Conservation (phyloP, 2,888 invertebrate genomes). For the Tenthredo distinguenda region DNA sequence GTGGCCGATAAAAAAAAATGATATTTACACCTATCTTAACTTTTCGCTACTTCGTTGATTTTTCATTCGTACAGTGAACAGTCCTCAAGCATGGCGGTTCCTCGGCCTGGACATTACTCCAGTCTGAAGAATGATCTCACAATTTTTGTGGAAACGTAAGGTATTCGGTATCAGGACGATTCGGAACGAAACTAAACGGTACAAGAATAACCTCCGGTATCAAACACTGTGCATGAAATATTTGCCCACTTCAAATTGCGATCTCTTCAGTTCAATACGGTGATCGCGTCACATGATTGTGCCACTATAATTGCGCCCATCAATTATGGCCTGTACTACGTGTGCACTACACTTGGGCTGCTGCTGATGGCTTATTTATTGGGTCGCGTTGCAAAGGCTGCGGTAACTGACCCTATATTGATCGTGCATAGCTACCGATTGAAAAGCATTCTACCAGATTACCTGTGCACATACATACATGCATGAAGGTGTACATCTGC, state of each 20-base stretch:
- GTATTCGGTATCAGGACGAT: neutral
- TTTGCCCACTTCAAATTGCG: neutral
- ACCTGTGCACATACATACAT: neutral
- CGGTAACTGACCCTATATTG: slow-evolving; percentile 42
- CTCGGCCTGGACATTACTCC: neutral
- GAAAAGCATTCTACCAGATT: slow-evolving; percentile 14
- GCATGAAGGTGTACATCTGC: neutral
- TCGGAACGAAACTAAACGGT: neutral
- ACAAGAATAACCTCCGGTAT: neutral
- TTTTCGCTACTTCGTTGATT: neutral
- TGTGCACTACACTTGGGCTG: slow-evolving; percentile 1
- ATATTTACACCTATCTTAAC: neutral
- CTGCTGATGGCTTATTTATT: slow-evolving; percentile 42
- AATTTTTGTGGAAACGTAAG: neutral
- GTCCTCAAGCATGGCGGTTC: neutral
- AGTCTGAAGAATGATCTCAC: neutral
- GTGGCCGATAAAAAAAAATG: neutral
- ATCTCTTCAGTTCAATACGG: neutral
- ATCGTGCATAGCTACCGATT: slow-evolving; percentile 22
- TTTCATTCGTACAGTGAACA: neutral
- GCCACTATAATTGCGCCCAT: slow-evolving; percentile 34
- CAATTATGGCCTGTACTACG: slow-evolving; percentile 26
- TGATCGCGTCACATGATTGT: slow-evolving; percentile 21
- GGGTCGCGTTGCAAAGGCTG: slow-evolving; percentile 40
- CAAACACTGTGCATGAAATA: neutral